Evolutionary conservation across 2,797 vertebrate species (phyloP).

Genomic region (Scleropages formosus): DNA sequence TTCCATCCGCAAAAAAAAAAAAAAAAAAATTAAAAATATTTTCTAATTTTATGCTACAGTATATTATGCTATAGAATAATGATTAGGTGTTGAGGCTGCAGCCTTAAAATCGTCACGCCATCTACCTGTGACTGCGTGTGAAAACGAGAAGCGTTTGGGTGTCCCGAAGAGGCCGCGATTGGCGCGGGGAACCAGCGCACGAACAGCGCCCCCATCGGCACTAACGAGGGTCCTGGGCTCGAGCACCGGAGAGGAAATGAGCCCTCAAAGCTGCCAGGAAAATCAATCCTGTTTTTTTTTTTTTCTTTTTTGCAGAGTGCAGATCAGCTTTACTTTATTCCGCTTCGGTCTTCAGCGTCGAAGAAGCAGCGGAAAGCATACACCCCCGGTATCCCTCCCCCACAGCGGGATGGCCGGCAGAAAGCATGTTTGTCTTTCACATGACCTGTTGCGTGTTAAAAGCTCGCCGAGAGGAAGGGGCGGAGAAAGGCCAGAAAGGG

Average conservation of each 20-base stretch:
- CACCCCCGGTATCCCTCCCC: not conserved
- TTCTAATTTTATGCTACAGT: too few relatives aligned
- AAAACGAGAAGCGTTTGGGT: not conserved
- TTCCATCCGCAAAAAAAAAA: too few relatives aligned
- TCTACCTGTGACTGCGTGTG: not conserved
- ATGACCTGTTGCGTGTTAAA: slow-evolving; percentile 36
- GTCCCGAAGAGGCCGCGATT: not conserved
- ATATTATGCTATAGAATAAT: too few relatives aligned
- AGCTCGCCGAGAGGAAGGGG: slow-evolving; percentile 37
- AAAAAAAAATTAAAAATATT: too few relatives aligned
- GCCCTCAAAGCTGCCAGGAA: slow-evolving; percentile 31
- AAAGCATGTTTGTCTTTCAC: slow-evolving; percentile 36
- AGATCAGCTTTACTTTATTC: slow-evolving; percentile 12
- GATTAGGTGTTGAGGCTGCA: too few relatives aligned
- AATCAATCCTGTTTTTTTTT: slow-evolving; percentile 13
- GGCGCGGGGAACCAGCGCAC: slow-evolving; percentile 2
- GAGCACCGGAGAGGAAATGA: slow-evolving; percentile 32
- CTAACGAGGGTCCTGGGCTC: slow-evolving; percentile 16
- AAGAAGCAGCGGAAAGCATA: not conserved
- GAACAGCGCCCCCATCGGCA: not conserved
- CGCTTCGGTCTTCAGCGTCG: slow-evolving; percentile 5
- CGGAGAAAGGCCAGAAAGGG: slow-evolving; percentile 38
- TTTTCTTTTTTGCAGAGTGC: not conserved
- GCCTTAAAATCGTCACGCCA: too few relatives aligned
- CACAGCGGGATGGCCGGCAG: slow-evolving; percentile 21